Evolutionary conservation across 2,113 vertebrate genomes (phyloP), one percentile per base, ranked within the genome.

Genomic region (Oryzias melastigma): DNA sequence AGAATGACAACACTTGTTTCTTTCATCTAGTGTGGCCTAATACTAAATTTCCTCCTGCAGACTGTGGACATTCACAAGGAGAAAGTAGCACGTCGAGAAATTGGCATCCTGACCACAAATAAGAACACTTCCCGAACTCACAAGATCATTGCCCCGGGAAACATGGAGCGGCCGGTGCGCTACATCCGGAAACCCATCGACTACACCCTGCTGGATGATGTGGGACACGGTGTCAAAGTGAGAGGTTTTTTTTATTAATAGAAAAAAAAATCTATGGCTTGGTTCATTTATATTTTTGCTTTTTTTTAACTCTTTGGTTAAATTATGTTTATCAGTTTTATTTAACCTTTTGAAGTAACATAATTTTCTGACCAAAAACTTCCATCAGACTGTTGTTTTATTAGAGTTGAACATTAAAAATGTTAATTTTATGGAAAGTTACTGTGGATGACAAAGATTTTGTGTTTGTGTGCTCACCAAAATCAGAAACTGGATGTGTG

Each of bases 41-140:
- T 54, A 14, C 6, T 40, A 5, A 7, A 0, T 47, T 46, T 42
- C 14, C 13, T 35, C 48, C 13, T 67, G 20, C 71, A 98, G 97
- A 98, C 96, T 13, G 97, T 98, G 92, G 96, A 98, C 89, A 98
- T 99, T 86, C 97, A 98, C 85, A 99, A 98, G 91, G 97, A 98
- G 86, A 99, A 99, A 83, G 97, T 99, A 57, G 97, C 97, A 42
- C 93, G 97, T 80, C 94, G 97, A 88, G 97, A 99, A 91, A 99
- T 99, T 47, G 97, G 97, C 76, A 98, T 99, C 91, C 90, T 99
- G 87, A 99, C 97, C 81, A 99, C 97, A 71, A 99, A 99, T 81
- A 99, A 99, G 89, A 99, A 98, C 91, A 99, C 97, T 27, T 95
- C 97, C 35, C 94, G 97, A 90, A 99, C 96, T 77, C 97, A 99